These are phyloP conservation scores for Melitaea cinxia DNA, from an alignment of 1,140 invertebrate species.

Conservation along the genomic window DNA sequence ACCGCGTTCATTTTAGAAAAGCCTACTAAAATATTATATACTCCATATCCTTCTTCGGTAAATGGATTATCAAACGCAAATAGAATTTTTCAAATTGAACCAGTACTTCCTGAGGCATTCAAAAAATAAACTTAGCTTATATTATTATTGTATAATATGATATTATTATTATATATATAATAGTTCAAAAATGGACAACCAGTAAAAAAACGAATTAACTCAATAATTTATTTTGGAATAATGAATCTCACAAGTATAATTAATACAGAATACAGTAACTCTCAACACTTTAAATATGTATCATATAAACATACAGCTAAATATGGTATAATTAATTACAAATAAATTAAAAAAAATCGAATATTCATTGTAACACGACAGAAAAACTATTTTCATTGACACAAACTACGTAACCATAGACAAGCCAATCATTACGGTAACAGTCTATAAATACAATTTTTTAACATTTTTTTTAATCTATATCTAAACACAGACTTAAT, in stretches of 20 bases:
- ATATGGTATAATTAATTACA: conserved; percentile 33
- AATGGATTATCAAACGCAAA: too few relatives aligned
- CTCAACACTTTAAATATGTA: conserved; percentile 71
- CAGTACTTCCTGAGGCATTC: too few relatives aligned
- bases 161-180: too few relatives aligned
- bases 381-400: conserved; percentile 29
- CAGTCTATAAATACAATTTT: conserved; percentile 69
- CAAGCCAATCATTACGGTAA: conserved; percentile 45
- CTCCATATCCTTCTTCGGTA: too few relatives aligned
- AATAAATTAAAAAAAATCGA: conserved; percentile 37
- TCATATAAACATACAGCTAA: conserved; percentile 65
- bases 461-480: conserved; percentile 60
- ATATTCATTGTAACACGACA: conserved; percentile 36
- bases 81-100: too few relatives aligned
- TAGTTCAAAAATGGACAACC: not conserved
- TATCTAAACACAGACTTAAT: conserved; percentile 74
- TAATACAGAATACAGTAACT: conserved; percentile 71
- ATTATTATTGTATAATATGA: too few relatives aligned
- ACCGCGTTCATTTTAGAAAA: too few relatives aligned
- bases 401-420: conserved; percentile 35
- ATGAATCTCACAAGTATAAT: conserved; percentile 70
- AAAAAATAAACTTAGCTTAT: too few relatives aligned
- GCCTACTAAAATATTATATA: too few relatives aligned
- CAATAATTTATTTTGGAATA: conserved; percentile 78
- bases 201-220: conserved; percentile 54